Percentiles rank a stretch among this genome's conserved stretches.
Conservation (phyloP, 2,888 invertebrate species). For the Meandrusa payeni region DNA sequence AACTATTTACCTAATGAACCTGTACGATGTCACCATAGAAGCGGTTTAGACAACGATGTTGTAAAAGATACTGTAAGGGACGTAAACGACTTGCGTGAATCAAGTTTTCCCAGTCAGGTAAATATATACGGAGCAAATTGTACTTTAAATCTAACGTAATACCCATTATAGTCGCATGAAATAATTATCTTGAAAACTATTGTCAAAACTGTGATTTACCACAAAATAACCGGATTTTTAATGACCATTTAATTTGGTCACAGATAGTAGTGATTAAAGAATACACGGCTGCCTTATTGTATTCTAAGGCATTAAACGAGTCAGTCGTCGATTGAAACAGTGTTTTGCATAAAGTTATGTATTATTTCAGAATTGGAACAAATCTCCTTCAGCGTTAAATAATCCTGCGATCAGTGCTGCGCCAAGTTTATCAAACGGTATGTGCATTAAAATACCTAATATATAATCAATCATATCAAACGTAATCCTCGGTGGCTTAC, state of each 20-base stretch:
- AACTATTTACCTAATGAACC: conserved; percentile 54
- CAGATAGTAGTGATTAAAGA: conserved; percentile 58
- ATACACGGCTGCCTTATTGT: conserved; percentile 52
- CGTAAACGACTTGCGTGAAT: conserved; percentile 50
- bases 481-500: no score
- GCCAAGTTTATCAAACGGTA: conserved; percentile 57
- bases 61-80: conserved; percentile 55
- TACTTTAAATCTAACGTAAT: conserved; percentile 35
- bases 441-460: no score
- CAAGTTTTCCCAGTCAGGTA: conserved; percentile 67
- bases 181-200: conserved; percentile 24
- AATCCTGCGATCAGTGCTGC: conserved; percentile 41
- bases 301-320: conserved; percentile 34
- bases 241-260: conserved; percentile 66
- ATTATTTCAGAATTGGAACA: conserved; percentile 63
- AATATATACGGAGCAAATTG: conserved; percentile 35
- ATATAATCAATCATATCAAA: no score
- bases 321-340: conserved; percentile 38
- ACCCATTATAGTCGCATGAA: conserved; percentile 19
- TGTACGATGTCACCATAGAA: conserved; percentile 54
- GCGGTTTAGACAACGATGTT: conserved; percentile 45
- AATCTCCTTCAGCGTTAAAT: conserved; percentile 37
- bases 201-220: conserved; percentile 48
- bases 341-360: conserved; percentile 25
- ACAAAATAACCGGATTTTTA: conserved; percentile 67